Base-by-base conservation (phyloP, 2,113 vertebrate species). In the Leuciscus idus region DNA sequence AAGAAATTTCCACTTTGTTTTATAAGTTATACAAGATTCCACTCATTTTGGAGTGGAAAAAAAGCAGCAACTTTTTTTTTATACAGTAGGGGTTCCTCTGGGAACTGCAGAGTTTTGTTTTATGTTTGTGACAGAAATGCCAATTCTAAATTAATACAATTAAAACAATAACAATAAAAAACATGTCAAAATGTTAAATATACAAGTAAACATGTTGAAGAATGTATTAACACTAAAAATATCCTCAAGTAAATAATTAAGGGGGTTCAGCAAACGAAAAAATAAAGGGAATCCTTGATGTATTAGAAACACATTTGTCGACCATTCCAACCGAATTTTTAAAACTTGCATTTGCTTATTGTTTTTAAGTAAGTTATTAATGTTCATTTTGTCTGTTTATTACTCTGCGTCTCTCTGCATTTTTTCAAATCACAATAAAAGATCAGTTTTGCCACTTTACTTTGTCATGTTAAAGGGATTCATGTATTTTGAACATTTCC, bases 391-490 rank as follows among this genome's bases (percentile, higher is more conserved):
- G 46, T 19, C 2, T 13, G 5, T 55, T 77, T 11, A 13, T 5
- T 61, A 70, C 8, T 39, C 5, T 43, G 33, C 1, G 13, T 11
- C 19, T 72, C 9, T 39, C 19, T 72, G 33, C 2, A 43, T 26
- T 55, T 78, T 30, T 57, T 23, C 19, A 36, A 76, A 57, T 78
- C 75, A 78, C 9, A 33, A 55, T 55, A 36, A 57, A 78, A 57
- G 2, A 6, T 36, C 17, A 23, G 19, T 39, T 72, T 39, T 23
- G 19, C 3, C 33, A 23, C 17, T 72, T 21, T 36, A 21, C 13
- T 17, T 36, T 21, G 2, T 68, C 6, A 68, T 17, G 17, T 68
- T 17, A 70, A 19, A 70, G 33, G 28, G 19, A 39, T 70, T 66
- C 0, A 7, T 17, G 30, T 4, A 36, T 70, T 36, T 33, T 36